These are phyloP conservation scores for Eubucco bourcierii DNA, from an alignment of 2,113 vertebrate genomes.

Conservation along the genomic window DNA sequence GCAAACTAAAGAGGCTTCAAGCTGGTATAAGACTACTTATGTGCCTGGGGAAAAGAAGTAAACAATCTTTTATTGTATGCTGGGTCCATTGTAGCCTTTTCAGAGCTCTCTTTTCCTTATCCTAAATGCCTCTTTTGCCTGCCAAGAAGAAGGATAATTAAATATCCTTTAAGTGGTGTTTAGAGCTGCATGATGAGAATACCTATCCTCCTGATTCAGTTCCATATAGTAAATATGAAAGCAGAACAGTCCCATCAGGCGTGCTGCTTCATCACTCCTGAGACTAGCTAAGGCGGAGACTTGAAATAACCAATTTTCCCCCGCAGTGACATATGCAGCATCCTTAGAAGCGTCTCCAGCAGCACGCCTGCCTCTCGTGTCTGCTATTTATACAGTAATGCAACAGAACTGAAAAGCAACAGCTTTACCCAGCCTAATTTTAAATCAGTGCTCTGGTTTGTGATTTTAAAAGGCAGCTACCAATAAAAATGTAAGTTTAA, in stretches of 20 bases:
- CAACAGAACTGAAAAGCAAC: neutral
- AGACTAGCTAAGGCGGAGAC: neutral
- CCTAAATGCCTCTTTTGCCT: slow-evolving; percentile 28
- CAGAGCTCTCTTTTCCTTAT: slow-evolving; percentile 14
- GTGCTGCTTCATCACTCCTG: neutral
- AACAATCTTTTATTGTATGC: slow-evolving; percentile 22
- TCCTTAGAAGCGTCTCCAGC: slow-evolving; percentile 22
- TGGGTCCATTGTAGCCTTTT: slow-evolving; percentile 30
- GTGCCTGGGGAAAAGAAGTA: slow-evolving; percentile 22
- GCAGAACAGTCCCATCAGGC: neutral
- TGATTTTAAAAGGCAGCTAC: neutral
- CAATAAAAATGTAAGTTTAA: neutral
- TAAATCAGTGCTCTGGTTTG: slow-evolving; percentile 5
- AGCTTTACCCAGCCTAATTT: slow-evolving; percentile 17
- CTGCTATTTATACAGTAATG: slow-evolving; percentile 28
- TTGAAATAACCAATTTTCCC: slow-evolving; percentile 40
- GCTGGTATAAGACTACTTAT: slow-evolving; percentile 16
- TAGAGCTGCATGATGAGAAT: slow-evolving; percentile 33
- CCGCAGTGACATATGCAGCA: slow-evolving; percentile 14
- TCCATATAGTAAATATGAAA: slow-evolving; percentile 13
- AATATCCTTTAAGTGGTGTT: slow-evolving; percentile 24
- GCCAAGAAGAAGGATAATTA: slow-evolving; percentile 51
- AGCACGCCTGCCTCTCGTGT: neutral
- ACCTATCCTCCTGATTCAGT: neutral
- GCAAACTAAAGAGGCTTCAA: slow-evolving; percentile 20